Conservation (phyloP, 2,888 invertebrate genomes). For the Cynaeus angustus region DNA sequence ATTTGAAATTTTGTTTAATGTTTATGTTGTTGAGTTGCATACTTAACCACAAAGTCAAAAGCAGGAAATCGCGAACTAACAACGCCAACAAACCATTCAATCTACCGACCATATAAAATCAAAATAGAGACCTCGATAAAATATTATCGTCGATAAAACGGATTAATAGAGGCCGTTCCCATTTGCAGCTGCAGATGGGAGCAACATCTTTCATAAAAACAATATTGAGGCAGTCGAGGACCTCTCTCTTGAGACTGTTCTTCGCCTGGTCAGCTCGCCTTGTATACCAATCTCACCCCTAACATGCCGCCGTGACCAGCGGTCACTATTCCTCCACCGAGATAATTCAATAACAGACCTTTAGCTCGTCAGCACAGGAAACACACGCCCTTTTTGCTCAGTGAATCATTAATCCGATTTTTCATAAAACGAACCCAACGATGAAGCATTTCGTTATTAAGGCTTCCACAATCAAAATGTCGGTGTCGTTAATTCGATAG, state of each 20-base stretch:
- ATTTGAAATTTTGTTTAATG: constrained; percentile 60
- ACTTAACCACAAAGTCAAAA: constrained; percentile 47
- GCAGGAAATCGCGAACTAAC: constrained; percentile 53
- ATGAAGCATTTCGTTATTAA: constrained; percentile 3
- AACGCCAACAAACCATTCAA: constrained; percentile 15
- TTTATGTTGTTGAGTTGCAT: constrained; percentile 55
- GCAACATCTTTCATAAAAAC: constrained; percentile 65
- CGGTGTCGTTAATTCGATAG: too few species aligned
- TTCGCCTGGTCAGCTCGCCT: constrained; percentile 33
- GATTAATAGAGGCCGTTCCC: constrained; percentile 52
- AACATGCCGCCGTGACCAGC: constrained; percentile 60
- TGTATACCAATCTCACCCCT: constrained; percentile 45
- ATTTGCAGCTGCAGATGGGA: constrained; percentile 53
- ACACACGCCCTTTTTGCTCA: constrained; percentile 29
- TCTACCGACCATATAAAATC: constrained; percentile 9
- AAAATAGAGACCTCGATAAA: constrained; percentile 41
- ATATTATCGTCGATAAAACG: constrained; percentile 54
- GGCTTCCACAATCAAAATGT: too few species aligned
- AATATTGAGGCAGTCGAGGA: constrained; percentile 61
- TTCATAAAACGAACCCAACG: constrained; percentile 4
- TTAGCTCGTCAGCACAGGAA: constrained; percentile 57
- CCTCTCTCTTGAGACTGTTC: constrained; percentile 43
- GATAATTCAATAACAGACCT: constrained; percentile 69
- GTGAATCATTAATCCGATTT: constrained; percentile 48
- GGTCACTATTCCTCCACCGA: constrained; percentile 68